A percentile compares a stretch with the other conserved stretches of the same genome.
Conservation (phyloP, 1,140 invertebrate species). For the Heterodera carotae region DNA sequence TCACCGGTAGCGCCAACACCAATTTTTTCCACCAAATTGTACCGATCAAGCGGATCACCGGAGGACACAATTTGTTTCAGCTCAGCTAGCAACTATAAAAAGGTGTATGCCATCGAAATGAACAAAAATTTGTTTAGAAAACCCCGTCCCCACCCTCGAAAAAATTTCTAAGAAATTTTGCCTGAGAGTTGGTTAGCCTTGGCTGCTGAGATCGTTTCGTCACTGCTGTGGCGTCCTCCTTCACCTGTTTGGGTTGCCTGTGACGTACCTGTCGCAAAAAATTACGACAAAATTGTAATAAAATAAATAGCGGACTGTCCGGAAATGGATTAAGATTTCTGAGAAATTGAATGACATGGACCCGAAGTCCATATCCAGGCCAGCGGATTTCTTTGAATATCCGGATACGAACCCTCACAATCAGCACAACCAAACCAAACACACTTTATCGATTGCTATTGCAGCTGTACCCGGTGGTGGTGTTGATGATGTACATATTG, state of each 20-base stretch:
- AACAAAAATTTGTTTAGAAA: not conserved
- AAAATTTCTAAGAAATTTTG: not conserved
- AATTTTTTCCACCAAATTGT: constrained; percentile 61
- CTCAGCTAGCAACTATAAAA: constrained; percentile 56
- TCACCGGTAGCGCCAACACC: constrained; percentile 53
- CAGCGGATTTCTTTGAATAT: no score
- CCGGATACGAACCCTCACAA: no score
- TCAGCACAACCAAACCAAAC: no score
- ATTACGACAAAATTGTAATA: not conserved
- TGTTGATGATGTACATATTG: not conserved
- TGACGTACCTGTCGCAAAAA: not conserved
- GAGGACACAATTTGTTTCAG: constrained; percentile 58
- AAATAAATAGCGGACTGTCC: no score
- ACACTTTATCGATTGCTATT: no score
- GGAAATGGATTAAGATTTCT: no score
- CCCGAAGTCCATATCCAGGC: no score
- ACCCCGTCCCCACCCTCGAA: not conserved
- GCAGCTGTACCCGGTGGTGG: not conserved
- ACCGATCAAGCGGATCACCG: constrained; percentile 56
- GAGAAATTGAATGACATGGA: no score
- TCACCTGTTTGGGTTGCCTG: not conserved
- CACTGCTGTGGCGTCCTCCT: not conserved
- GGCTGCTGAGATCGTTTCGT: not conserved
- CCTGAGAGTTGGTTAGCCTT: not conserved
- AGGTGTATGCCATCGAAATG: not conserved